These are phyloP conservation scores for Oncorhynchus nerka DNA, from an alignment of 2,113 vertebrate species.

Conservation along the genomic window DNA sequence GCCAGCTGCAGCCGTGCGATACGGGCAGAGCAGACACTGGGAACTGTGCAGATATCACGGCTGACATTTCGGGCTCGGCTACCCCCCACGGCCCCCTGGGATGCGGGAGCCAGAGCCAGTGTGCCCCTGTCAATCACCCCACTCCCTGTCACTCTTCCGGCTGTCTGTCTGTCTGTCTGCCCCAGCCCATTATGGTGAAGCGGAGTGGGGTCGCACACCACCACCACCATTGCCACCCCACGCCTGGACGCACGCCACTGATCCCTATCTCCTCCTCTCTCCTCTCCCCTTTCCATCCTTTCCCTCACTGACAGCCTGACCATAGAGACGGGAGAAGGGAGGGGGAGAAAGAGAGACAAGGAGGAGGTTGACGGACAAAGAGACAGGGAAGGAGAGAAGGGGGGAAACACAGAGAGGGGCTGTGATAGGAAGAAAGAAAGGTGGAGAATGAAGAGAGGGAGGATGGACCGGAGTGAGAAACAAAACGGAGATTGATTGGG, in stretches of 20 bases:
- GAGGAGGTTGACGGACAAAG: conserved; percentile 11
- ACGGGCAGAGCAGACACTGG: conserved; percentile 53
- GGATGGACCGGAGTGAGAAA: background rate
- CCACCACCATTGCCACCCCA: conserved; percentile 1
- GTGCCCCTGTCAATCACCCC: conserved; percentile 65
- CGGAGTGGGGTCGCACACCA: conserved; percentile 23
- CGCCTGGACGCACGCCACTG: conserved; percentile 28
- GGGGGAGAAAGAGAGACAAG: too few relatives aligned
- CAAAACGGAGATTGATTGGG: background rate
- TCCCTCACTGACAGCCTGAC: background rate
- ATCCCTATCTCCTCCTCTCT: conserved; percentile 41
- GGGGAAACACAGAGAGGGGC: conserved; percentile 1
- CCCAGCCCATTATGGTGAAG: conserved; percentile 6
- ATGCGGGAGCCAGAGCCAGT: conserved; percentile 40
- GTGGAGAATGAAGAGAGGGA: background rate
- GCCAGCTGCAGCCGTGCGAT: conserved; percentile 67
- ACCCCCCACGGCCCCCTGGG: conserved; percentile 73
- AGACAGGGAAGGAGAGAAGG: conserved; percentile 11
- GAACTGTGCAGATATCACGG: conserved; percentile 67
- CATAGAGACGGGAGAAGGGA: background rate
- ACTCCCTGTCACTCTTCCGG: conserved; percentile 39
- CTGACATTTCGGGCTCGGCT: conserved; percentile 83
- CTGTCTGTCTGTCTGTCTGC: conserved; percentile 6
- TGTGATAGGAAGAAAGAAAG: background rate
- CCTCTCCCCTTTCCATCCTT: background rate